phyloP scores from a whole-genome alignment of 2,797 vertebrate genomes.

The Amblyopsis hoosieri region DNA sequence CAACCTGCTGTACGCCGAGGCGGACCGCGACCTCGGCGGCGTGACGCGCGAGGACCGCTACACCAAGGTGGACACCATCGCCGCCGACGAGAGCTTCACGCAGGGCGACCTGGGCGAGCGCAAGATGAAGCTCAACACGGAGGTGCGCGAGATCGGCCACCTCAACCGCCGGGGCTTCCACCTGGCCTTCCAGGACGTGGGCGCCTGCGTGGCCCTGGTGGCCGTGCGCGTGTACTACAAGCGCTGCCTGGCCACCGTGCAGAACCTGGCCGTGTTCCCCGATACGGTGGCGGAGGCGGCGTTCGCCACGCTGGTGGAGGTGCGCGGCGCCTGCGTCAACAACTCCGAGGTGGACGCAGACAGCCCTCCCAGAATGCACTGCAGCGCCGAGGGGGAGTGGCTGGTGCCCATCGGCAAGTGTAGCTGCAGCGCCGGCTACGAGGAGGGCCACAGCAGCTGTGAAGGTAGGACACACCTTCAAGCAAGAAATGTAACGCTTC shows the following conservation, averaged over 20 bases:
- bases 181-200: slow-evolving; percentile 94
- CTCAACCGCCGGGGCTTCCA: slow-evolving; percentile 92
- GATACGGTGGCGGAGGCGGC: slow-evolving; percentile 92
- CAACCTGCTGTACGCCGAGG: slow-evolving; percentile 90
- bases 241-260: slow-evolving; percentile 87
- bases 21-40: slow-evolving; percentile 83
- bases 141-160: slow-evolving; percentile 93
- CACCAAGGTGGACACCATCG: slow-evolving; percentile 94
- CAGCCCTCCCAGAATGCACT: slow-evolving; percentile 94
- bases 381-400: slow-evolving; percentile 97
- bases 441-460: slow-evolving; percentile 91
- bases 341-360: slow-evolving; percentile 88
- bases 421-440: slow-evolving; percentile 90
- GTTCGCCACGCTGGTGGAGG: slow-evolving; percentile 92
- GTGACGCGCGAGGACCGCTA: slow-evolving; percentile 81
- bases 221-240: slow-evolving; percentile 95
- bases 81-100: slow-evolving; percentile 95
- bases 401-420: slow-evolving; percentile 96
- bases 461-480: slow-evolving; percentile 85
- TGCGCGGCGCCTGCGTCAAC: slow-evolving; percentile 88
- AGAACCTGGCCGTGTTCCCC: slow-evolving; percentile 89
- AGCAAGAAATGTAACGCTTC: no score
- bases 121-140: slow-evolving; percentile 98
- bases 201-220: slow-evolving; percentile 91
- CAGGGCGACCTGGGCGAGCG: slow-evolving; percentile 94